Evolutionary conservation across 2,888 invertebrate genomes (phyloP).

Genomic region (Panzeria rudis): DNA sequence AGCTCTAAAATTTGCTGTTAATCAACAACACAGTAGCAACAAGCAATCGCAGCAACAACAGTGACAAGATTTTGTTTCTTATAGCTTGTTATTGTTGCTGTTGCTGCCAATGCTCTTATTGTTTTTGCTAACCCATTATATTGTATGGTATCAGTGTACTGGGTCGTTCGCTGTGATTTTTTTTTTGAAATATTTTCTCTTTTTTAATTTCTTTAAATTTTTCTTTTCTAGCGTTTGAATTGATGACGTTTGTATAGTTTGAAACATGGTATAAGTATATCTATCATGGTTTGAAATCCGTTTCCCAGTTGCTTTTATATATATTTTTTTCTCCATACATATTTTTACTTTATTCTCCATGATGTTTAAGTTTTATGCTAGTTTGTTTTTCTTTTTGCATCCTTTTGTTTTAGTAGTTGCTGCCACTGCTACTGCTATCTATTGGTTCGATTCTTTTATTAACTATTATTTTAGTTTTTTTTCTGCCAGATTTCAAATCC

Average conservation of each 20-base stretch:
- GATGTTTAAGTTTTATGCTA: slow-evolving; percentile 54
- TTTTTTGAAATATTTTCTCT: slow-evolving; percentile 16
- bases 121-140: slow-evolving; percentile 29
- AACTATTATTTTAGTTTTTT: slow-evolving; percentile 53
- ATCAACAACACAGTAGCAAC: slow-evolving; percentile 46
- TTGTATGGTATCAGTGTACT: slow-evolving; percentile 44
- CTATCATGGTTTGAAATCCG: no score
- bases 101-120: slow-evolving; percentile 17
- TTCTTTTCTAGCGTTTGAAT: slow-evolving; percentile 42
- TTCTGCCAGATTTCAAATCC: slow-evolving; percentile 50
- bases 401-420: slow-evolving; percentile 11
- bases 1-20: slow-evolving; percentile 69
- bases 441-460: slow-evolving; percentile 51
- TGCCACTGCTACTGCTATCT: slow-evolving; percentile 33
- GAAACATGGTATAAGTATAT: no score
- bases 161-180: slow-evolving; percentile 56
- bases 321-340: no score
- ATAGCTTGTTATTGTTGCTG: slow-evolving; percentile 19
- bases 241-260: slow-evolving; percentile 46
- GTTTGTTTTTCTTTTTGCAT: background rate
- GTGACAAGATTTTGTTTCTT: slow-evolving; percentile 26
- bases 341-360: slow-evolving; percentile 48
- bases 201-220: slow-evolving; percentile 44
- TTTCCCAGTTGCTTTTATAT: slow-evolving; percentile 15
- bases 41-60: slow-evolving; percentile 34